A percentile compares a stretch with the other conserved stretches of the same genome.
phyloP scores from a whole-genome alignment of 1,140 invertebrate species.

The Pissodes strobi region DNA sequence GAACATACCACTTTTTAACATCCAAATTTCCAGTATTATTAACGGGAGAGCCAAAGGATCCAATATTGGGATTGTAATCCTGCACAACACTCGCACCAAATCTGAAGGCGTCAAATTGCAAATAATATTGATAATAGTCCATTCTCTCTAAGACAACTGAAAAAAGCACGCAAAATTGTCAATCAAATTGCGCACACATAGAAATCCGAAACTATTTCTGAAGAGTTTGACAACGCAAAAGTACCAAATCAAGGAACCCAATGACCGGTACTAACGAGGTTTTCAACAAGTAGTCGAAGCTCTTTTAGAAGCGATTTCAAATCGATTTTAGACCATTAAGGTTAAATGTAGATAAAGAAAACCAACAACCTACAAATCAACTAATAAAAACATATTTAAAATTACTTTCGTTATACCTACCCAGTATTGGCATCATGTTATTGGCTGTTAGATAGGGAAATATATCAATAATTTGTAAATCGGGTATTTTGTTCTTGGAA shows the following conservation, averaged over 20 bases:
- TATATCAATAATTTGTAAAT: no score
- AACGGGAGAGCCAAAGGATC: no score
- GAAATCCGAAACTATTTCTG: background rate
- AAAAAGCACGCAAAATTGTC: background rate
- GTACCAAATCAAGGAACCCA: background rate
- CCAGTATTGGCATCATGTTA: no score
- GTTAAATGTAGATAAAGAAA: conserved; percentile 12
- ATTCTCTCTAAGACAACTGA: no score
- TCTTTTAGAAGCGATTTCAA: conserved; percentile 18
- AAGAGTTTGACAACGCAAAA: background rate
- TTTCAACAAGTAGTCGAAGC: background rate
- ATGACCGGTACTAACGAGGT: conserved; percentile 2
- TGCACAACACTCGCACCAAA: no score
- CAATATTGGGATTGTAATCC: no score
- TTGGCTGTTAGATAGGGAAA: no score
- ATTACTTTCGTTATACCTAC: no score
- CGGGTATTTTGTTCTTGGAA: no score
- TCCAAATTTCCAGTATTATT: background rate
- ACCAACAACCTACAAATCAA: background rate
- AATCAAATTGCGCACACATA: background rate
- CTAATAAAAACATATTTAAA: background rate
- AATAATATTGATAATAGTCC: no score
- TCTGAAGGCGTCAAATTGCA: no score
- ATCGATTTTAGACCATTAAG: conserved; percentile 27
- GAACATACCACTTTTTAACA: conserved; percentile 1